Evolutionary conservation across 2,888 invertebrate species (phyloP), one percentile per base, ranked within the genome.

Genomic region (Limnephilus rhombicus): DNA sequence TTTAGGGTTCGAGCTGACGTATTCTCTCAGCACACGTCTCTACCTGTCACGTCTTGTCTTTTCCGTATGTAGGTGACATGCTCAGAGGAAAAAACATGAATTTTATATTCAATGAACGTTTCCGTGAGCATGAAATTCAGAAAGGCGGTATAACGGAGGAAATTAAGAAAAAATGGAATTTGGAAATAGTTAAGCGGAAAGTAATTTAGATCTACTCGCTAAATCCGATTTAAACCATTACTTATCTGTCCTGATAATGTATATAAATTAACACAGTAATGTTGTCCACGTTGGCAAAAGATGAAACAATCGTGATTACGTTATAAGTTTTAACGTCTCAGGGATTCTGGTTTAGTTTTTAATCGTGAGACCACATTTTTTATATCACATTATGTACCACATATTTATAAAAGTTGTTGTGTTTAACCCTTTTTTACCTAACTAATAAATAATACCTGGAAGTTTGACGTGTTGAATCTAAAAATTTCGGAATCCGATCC

Each of bases 401-500:
- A 12, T 45, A 45, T 45, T 13, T 45, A 13, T 45, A 13, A 45
- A 45, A 45, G 45, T 45, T 45, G 45, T 45, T 45, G 12, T 45
- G 45, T 45, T 49, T 37, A 37, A 49, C 31, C 31, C 2, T 31
- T 31, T 31, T 49, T 13, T 49, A 49, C 13, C 13, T 49, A 11
- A 49, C 15, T 13, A 24, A 37, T 1, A 34, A 18, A 34, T 83
- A 9, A 68, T 83, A 83, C 83, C 83, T 83, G 83, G 12, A 5
- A 83, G 37, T 18, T 34, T 24, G 24, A 34, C 7, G 37, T 18
- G 83, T 89, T 92, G 87, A 92, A 91, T 41, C 92, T 87, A 80
- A 94, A 92, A 89, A 93, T 88, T 85, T 89, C 80, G 31, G 90
- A 85, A 80, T 45, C 90, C 24, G 88, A 87, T 68, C 24, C 45